Evolutionary conservation across 2,797 vertebrate species (phyloP).

Genomic region (Ispidina picta): DNA sequence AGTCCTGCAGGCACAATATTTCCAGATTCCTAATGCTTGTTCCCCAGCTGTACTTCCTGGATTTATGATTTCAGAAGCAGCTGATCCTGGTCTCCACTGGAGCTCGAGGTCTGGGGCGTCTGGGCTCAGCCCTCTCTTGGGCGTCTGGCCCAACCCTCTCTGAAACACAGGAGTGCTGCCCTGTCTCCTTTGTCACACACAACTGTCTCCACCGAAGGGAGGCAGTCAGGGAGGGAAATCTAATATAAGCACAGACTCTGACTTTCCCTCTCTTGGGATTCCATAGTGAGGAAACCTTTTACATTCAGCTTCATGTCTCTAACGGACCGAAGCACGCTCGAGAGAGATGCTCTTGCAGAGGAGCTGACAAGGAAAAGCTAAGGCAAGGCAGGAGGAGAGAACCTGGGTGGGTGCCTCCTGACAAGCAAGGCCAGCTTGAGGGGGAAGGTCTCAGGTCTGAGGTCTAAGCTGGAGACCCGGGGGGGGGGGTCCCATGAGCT

Average conservation of each 20-base stretch:
- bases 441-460: no score
- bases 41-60: slow-evolving; percentile 68
- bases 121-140: background rate
- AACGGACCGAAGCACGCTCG: background rate
- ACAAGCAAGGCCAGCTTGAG: background rate
- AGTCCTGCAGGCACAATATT: slow-evolving; percentile 76
- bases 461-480: accelerated
- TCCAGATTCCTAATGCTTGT: slow-evolving; percentile 63
- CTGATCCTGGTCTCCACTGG: background rate
- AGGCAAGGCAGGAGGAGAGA: background rate
- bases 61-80: slow-evolving; percentile 41
- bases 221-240: background rate
- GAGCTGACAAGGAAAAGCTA: background rate
- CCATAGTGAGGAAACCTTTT: background rate
- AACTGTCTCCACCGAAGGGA: slow-evolving; percentile 15
- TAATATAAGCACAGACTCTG: background rate
- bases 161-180: background rate
- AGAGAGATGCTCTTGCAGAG: background rate
- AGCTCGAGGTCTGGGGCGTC: background rate
- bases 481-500: background rate
- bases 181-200: background rate
- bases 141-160: background rate
- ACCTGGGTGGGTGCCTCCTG: accelerated
- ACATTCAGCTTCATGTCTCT: background rate
- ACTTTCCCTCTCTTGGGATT: background rate